phyloP scores from a whole-genome alignment of 2,888 invertebrate species.

The Artemia sp. region DNA sequence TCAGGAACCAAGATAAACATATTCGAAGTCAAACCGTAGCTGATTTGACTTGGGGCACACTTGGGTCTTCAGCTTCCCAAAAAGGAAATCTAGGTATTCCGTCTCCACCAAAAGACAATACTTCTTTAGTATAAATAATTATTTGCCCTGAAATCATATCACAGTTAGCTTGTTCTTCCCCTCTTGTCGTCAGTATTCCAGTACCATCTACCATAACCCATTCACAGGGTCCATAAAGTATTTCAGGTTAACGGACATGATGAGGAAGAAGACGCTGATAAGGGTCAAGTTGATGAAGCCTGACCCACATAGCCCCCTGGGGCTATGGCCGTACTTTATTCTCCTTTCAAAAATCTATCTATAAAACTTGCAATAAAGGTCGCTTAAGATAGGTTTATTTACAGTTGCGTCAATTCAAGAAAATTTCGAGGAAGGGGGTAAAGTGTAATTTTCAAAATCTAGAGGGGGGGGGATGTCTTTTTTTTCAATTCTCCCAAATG shows the following conservation, averaged over 20 bases:
- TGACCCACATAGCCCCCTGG: too few species aligned
- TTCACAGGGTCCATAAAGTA: constrained; percentile 30
- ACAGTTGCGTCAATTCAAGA: too few species aligned
- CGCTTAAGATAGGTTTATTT: too few species aligned
- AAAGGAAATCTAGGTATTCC: constrained; percentile 39
- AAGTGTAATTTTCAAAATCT: too few species aligned
- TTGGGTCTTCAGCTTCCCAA: neutral
- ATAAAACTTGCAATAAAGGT: too few species aligned
- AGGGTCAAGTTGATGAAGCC: constrained; percentile 24
- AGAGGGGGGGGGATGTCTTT: too few species aligned
- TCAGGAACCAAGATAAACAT: constrained; percentile 52
- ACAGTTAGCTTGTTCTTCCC: constrained; percentile 58
- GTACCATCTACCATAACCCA: constrained; percentile 25
- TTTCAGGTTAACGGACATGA: constrained; percentile 32
- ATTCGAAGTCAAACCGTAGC: constrained; percentile 53
- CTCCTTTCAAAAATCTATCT: too few species aligned
- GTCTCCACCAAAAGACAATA: constrained; percentile 36
- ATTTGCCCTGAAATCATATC: constrained; percentile 55
- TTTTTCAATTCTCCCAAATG: too few species aligned
- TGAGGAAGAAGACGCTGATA: constrained; percentile 32
- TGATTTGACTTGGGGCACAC: constrained; percentile 52
- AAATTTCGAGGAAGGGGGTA: too few species aligned
- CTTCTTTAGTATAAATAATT: constrained; percentile 44
- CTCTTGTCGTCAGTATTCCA: constrained; percentile 56
- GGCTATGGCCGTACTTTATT: too few species aligned